A percentile compares a stretch with the other conserved stretches of the same genome.
These are phyloP conservation scores for Manis javanica DNA, from an alignment of 2,797 vertebrate species.

Conservation along the genomic window DNA sequence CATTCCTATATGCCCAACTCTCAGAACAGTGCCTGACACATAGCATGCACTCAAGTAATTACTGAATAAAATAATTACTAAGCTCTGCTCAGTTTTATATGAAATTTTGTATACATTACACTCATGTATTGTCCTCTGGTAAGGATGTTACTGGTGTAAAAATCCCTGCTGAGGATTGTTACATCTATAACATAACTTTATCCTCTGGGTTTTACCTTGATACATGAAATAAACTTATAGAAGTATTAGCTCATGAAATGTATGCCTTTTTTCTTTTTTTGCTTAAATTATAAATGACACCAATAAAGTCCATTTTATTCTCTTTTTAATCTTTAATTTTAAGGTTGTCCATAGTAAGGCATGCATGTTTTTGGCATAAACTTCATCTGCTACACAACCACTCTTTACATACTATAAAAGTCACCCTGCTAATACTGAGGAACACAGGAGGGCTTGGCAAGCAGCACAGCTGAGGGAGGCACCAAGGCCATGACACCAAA, in stretches of 20 bases:
- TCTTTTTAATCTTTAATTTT: slow-evolving; percentile 17
- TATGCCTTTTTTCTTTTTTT: background rate
- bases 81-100: background rate
- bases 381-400: background rate
- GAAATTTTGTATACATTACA: background rate
- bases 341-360: background rate
- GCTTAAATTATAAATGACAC: slow-evolving; percentile 7
- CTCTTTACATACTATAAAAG: background rate
- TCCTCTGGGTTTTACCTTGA: background rate
- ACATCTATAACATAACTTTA: background rate
- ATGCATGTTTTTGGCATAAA: background rate
- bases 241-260: background rate
- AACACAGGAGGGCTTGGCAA: background rate
- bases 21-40: background rate
- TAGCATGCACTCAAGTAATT: background rate
- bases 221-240: background rate
- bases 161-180: background rate
- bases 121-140: background rate
- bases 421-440: background rate
- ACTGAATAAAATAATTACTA: background rate
- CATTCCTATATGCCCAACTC: background rate
- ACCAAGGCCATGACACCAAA: background rate
- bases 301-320: background rate
- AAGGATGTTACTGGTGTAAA: background rate
- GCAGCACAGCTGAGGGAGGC: background rate